Conservation (phyloP, 2,113 vertebrate species). For the Aythya baeri region DNA sequence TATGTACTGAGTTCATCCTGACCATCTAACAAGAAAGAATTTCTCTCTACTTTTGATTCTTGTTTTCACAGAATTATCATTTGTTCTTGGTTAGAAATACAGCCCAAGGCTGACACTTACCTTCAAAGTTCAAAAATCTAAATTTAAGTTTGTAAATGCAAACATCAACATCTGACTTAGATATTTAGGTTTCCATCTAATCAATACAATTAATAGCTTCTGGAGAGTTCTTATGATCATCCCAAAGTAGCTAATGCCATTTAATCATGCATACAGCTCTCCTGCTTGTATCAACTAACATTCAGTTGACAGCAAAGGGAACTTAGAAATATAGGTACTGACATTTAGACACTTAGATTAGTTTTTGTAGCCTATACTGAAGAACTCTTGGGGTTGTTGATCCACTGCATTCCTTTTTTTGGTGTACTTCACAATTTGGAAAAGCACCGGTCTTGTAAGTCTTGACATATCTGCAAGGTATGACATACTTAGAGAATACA, state of each 20-base stretch:
- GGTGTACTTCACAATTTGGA: background rate
- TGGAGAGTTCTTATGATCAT: background rate
- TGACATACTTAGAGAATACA: background rate
- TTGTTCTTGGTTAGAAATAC: background rate
- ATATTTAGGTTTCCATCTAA: background rate
- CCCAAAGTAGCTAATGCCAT: background rate
- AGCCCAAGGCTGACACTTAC: background rate
- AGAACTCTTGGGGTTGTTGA: background rate
- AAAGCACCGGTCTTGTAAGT: background rate
- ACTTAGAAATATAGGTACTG: background rate
- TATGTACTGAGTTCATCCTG: background rate
- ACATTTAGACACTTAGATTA: background rate
- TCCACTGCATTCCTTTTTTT: fast-evolving
- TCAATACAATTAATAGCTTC: background rate
- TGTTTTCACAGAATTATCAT: background rate
- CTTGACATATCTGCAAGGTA: background rate
- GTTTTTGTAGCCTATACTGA: background rate
- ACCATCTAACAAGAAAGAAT: background rate
- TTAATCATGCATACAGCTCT: background rate
- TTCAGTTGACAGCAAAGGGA: background rate
- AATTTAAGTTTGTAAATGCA: background rate
- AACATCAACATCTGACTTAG: background rate
- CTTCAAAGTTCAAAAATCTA: background rate
- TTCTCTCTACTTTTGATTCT: background rate
- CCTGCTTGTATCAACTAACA: background rate